Evolutionary conservation across 2,113 vertebrate species (phyloP).

Genomic region (Galbula dea): DNA sequence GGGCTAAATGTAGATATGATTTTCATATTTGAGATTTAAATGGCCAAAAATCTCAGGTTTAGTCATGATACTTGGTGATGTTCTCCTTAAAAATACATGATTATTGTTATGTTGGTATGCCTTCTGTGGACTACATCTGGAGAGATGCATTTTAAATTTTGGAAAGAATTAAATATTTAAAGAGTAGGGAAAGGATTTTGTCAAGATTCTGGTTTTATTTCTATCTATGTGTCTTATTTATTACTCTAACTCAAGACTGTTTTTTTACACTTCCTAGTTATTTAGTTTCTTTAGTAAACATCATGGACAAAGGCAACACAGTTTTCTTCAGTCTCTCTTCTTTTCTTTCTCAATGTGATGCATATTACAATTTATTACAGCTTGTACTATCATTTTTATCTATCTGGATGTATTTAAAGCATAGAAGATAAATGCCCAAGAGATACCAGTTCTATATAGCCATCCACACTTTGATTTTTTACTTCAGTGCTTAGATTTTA

Average conservation of each 20-base stretch:
- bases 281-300: not conserved
- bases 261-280: not conserved
- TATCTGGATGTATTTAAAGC: not conserved
- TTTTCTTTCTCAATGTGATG: not conserved
- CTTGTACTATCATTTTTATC: not conserved
- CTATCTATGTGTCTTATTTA: not conserved
- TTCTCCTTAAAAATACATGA: not conserved
- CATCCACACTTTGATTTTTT: not conserved
- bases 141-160: not conserved
- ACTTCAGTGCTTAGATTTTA: not conserved
- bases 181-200: not conserved
- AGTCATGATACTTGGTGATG: not conserved
- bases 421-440: not conserved
- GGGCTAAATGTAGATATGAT: not conserved
- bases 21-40: not conserved
- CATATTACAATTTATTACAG: not conserved
- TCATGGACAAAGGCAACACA: not conserved
- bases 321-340: not conserved
- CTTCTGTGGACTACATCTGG: not conserved
- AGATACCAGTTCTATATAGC: not conserved
- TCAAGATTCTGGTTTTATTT: not conserved
- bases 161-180: not conserved
- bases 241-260: not conserved
- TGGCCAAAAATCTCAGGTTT: not conserved
- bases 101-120: not conserved